These are phyloP conservation scores for Orussus abietinus DNA, from an alignment of 1,140 invertebrate species.

Conservation along the genomic window DNA sequence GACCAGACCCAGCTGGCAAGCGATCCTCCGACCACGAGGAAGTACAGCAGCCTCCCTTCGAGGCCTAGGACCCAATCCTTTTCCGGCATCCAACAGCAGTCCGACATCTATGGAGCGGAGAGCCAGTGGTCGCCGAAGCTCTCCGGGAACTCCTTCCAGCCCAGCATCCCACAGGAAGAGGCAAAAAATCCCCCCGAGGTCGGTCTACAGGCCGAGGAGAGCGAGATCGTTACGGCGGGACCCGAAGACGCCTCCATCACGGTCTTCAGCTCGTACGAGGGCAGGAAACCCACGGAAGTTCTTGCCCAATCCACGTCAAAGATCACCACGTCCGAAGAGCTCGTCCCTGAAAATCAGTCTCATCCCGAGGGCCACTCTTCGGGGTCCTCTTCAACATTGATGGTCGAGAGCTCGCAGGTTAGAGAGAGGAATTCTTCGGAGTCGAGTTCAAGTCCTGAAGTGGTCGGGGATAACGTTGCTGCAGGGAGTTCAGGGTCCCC, in stretches of 20 bases:
- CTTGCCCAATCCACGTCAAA: too few relatives aligned
- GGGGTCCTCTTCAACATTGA: too few relatives aligned
- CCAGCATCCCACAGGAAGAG: constrained; percentile 43
- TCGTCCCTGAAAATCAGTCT: too few relatives aligned
- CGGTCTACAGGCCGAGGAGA: constrained; percentile 12
- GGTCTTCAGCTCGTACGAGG: constrained; percentile 31
- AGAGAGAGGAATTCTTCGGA: too few relatives aligned
- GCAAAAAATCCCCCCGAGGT: constrained; percentile 13
- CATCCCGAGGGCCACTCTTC: too few relatives aligned
- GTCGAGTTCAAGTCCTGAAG: too few relatives aligned
- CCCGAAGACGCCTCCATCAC: constrained; percentile 35
- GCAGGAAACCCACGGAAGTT: too few relatives aligned
- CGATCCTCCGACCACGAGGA: constrained; percentile 18
- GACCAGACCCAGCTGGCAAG: constrained; percentile 33
- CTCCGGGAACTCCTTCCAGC: constrained; percentile 56
- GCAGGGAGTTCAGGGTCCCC: too few relatives aligned
- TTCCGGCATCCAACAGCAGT: constrained; percentile 4
- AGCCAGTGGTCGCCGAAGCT: constrained; percentile 65
- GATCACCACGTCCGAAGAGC: too few relatives aligned
- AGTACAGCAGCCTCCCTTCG: constrained; percentile 18
- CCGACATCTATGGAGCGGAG: constrained; percentile 50
- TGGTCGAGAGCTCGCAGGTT: too few relatives aligned
- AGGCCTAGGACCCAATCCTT: neutral
- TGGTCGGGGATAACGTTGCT: too few relatives aligned
- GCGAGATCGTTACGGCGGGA: constrained; percentile 42